Conservation (phyloP, 2,113 vertebrate genomes). For the Antigone vipio region DNA sequence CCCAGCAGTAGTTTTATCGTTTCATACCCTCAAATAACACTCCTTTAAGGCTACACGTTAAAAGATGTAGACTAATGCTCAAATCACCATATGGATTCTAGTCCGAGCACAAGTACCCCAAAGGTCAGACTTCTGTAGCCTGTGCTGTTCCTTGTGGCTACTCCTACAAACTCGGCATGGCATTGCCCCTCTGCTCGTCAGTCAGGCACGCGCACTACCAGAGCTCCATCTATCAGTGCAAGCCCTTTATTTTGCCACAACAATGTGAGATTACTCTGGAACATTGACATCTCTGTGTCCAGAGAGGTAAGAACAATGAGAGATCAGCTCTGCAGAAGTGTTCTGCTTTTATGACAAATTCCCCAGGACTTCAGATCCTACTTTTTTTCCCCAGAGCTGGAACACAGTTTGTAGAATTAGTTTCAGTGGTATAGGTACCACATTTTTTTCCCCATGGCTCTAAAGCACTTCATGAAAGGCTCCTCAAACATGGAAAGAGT, state of each 20-base stretch:
- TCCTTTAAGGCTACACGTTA: neutral
- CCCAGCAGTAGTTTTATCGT: neutral
- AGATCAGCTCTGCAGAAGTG: neutral
- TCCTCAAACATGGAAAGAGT: neutral
- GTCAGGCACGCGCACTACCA: accelerated
- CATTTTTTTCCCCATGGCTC: neutral
- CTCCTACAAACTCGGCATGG: neutral
- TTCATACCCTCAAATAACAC: neutral
- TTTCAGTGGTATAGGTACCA: neutral
- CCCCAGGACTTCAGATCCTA: neutral
- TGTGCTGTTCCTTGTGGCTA: neutral
- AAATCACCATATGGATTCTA: accelerated
- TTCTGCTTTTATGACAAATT: neutral
- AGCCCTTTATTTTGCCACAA: neutral
- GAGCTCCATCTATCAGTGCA: neutral
- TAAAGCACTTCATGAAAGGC: neutral
- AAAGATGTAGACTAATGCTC: neutral
- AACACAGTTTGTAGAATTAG: neutral
- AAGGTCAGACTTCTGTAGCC: neutral
- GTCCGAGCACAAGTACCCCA: neutral
- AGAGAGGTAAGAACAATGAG: neutral
- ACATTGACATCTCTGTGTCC: neutral
- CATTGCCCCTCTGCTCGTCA: neutral
- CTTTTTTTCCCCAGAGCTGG: neutral
- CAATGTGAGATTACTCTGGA: neutral